Evolutionary conservation across 2,888 invertebrate genomes (phyloP).

Genomic region (Eretmocerus hayati): DNA sequence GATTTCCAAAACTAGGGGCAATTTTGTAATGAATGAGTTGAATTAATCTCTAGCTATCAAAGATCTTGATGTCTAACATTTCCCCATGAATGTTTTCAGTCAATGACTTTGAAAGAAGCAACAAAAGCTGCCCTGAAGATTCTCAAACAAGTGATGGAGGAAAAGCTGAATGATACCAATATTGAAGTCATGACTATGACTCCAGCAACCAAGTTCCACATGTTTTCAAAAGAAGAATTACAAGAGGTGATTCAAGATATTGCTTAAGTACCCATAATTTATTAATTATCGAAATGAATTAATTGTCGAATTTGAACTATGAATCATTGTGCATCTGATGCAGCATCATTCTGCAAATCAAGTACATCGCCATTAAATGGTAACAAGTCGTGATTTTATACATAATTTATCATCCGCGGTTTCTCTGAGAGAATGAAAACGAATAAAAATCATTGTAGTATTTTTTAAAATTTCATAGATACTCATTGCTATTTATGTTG

Average conservation of each 20-base stretch:
- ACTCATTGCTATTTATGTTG: constrained; percentile 13
- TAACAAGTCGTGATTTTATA: constrained; percentile 11
- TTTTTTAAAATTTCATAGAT: constrained; percentile 9
- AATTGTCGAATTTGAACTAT: constrained; percentile 1
- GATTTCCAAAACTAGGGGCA: not conserved
- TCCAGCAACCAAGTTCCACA: constrained; percentile 73
- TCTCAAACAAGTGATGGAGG: constrained; percentile 99
- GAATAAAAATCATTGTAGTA: constrained; percentile 13
- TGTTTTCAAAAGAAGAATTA: constrained; percentile 84
- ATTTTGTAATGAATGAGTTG: not conserved
- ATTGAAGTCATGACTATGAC: constrained; percentile 97
- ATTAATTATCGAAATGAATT: constrained; percentile 9
- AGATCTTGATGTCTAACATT: too few species aligned
- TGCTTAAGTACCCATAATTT: constrained; percentile 48
- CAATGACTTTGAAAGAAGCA: constrained; percentile 91
- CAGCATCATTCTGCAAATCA: constrained; percentile 12
- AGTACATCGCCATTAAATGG: constrained; percentile 3
- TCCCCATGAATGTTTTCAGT: constrained; percentile 49
- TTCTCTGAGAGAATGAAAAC: constrained; percentile 13
- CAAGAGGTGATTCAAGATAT: constrained; percentile 79
- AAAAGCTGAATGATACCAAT: constrained; percentile 92
- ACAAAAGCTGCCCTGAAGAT: constrained; percentile 86
- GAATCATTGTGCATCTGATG: constrained; percentile 5
- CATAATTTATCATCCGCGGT: constrained; percentile 18
- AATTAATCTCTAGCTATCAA: too few species aligned